Evolutionary conservation across 2,888 invertebrate genomes (phyloP).

Genomic region (Tenthredo livida): DNA sequence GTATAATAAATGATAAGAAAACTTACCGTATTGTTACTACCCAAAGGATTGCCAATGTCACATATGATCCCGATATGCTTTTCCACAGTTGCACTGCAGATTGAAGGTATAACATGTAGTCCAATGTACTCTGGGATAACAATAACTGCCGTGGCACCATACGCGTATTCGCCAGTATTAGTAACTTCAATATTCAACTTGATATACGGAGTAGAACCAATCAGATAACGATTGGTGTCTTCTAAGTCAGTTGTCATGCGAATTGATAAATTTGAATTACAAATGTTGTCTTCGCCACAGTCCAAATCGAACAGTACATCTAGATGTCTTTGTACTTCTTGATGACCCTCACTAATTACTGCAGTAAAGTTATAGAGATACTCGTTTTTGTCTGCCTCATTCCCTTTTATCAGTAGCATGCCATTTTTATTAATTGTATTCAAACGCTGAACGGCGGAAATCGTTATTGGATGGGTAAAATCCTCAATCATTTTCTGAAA

Average conservation of each 20-base stretch:
- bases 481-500: slow-evolving; percentile 67
- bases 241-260: slow-evolving; percentile 55
- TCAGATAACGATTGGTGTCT: slow-evolving; percentile 65
- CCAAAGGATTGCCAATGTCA: slow-evolving; percentile 71
- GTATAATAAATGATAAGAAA: background rate
- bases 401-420: slow-evolving; percentile 54
- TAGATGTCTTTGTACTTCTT: slow-evolving; percentile 62
- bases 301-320: slow-evolving; percentile 70
- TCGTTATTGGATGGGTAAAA: slow-evolving; percentile 66
- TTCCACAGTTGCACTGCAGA: slow-evolving; percentile 57
- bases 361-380: slow-evolving; percentile 68
- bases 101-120: slow-evolving; percentile 57
- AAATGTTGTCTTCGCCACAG: slow-evolving; percentile 71
- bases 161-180: slow-evolving; percentile 64
- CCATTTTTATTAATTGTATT: slow-evolving; percentile 54
- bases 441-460: slow-evolving; percentile 60
- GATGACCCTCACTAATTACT: slow-evolving; percentile 63
- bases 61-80: slow-evolving; percentile 66
- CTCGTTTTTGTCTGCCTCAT: slow-evolving; percentile 56
- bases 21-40: slow-evolving; percentile 55
- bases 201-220: slow-evolving; percentile 72
- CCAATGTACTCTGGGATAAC: slow-evolving; percentile 59
- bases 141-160: slow-evolving; percentile 59
- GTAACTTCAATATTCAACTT: slow-evolving; percentile 65
- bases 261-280: slow-evolving; percentile 66